phyloP scores from a whole-genome alignment of 2,797 vertebrate species.

The Sylvilagus floridanus region DNA sequence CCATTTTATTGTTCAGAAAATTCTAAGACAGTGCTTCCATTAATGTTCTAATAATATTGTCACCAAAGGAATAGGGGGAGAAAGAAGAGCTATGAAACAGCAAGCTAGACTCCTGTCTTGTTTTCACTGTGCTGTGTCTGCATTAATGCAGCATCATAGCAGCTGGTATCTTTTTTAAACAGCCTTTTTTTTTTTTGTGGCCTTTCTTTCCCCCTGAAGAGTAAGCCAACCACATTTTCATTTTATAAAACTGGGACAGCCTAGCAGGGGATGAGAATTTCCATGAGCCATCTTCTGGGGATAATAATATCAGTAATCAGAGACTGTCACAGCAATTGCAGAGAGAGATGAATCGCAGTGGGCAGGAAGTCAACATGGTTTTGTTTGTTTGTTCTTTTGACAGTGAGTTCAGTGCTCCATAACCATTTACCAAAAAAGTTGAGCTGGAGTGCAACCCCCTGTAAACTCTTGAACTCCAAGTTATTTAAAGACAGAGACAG shows the following conservation, averaged over 20 bases:
- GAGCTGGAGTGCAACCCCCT: slow-evolving; percentile 33
- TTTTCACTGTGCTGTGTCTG: slow-evolving; percentile 2
- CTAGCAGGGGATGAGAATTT: slow-evolving; percentile 81
- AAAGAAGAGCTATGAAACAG: background rate
- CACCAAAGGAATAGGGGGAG: background rate
- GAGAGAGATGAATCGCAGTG: slow-evolving; percentile 63
- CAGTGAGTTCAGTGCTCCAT: background rate
- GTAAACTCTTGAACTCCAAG: slow-evolving; percentile 86
- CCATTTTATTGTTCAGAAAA: background rate
- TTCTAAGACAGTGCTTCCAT: background rate
- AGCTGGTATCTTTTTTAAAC: slow-evolving; percentile 78
- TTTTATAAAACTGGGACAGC: slow-evolving; percentile 86
- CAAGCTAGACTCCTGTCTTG: background rate
- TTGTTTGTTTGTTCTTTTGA: background rate
- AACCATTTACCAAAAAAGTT: background rate
- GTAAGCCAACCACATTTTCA: slow-evolving; percentile 81
- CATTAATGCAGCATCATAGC: background rate
- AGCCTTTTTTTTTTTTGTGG: slow-evolving; percentile 20
- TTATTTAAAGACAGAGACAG: slow-evolving; percentile 85
- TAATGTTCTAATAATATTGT: background rate
- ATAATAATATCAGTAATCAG: slow-evolving; percentile 82
- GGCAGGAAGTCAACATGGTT: background rate
- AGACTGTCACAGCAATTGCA: slow-evolving; percentile 66
- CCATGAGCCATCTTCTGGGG: slow-evolving; percentile 76
- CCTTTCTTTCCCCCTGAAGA: background rate